These are phyloP conservation scores for Bombyx mori DNA, from an alignment of 1,140 invertebrate genomes.

Conservation along the genomic window ASM3026992v2 NC_085107.1:14099001-14099500, in stretches of 20 bases:
- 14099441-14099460: constrained; percentile 94
- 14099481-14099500: constrained; percentile 89
- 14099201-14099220: constrained; percentile 88
- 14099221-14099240: constrained; percentile 61
- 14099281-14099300: constrained; percentile 81
- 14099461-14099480: constrained; percentile 92
- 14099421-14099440: constrained; percentile 95
- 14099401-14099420: constrained; percentile 85
- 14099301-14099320: constrained; percentile 88
- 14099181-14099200: constrained; percentile 73
- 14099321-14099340: constrained; percentile 94
- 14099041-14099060: no score
- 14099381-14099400: constrained; percentile 89
- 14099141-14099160: no score
- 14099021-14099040: no score
- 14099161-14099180: constrained; percentile 8
- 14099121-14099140: not conserved
- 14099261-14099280: constrained; percentile 90
- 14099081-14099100: no score
- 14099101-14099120: no score
- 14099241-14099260: constrained; percentile 77
- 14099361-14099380: constrained; percentile 92
- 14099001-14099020: no score
- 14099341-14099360: constrained; percentile 92
- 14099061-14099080: no score